Conservation (phyloP, 1,140 invertebrate species). For the Drosophila melanica region DNA sequence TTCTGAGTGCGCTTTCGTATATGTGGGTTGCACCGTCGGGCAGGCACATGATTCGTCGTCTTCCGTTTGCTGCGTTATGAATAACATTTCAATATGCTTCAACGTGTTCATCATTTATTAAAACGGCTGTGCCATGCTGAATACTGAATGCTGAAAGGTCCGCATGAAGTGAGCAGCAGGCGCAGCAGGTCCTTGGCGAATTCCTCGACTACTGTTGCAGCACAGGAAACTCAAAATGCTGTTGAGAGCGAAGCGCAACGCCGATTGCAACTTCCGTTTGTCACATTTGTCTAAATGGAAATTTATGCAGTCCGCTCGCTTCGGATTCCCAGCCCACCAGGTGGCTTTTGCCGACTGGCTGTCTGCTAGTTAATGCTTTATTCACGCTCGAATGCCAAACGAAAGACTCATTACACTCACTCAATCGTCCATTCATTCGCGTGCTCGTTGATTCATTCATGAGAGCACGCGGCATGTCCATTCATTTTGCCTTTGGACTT, state of each 20-base stretch:
- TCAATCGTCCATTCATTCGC: conserved; percentile 56
- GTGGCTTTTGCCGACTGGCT: not conserved
- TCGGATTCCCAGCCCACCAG: conserved; percentile 2
- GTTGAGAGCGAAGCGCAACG: conserved; percentile 50
- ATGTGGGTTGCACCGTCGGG: conserved; percentile 9
- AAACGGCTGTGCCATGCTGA: conserved; percentile 15
- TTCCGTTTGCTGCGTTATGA: conserved; percentile 65
- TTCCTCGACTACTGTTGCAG: conserved; percentile 20
- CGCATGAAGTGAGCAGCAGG: conserved; percentile 54
- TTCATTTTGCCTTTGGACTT: not conserved
- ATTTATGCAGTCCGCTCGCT: conserved; percentile 64
- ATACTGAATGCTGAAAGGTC: conserved; percentile 43
- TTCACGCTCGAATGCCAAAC: conserved; percentile 72
- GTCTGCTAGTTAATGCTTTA: conserved; percentile 67
- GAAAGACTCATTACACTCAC: conserved; percentile 80
- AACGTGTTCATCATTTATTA: conserved; percentile 79
- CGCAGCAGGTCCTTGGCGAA: conserved; percentile 46
- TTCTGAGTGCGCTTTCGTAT: not conserved
- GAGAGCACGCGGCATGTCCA: conserved; percentile 48
- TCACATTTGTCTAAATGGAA: conserved; percentile 81
- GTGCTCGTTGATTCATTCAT: conserved; percentile 36
- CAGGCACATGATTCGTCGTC: conserved; percentile 28
- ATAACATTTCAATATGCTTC: conserved; percentile 81
- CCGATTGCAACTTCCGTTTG: conserved; percentile 80
- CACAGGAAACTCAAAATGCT: conserved; percentile 66